phyloP scores from a whole-genome alignment of 2,888 invertebrate genomes.

The Pyrocoelia pectoralis region DNA sequence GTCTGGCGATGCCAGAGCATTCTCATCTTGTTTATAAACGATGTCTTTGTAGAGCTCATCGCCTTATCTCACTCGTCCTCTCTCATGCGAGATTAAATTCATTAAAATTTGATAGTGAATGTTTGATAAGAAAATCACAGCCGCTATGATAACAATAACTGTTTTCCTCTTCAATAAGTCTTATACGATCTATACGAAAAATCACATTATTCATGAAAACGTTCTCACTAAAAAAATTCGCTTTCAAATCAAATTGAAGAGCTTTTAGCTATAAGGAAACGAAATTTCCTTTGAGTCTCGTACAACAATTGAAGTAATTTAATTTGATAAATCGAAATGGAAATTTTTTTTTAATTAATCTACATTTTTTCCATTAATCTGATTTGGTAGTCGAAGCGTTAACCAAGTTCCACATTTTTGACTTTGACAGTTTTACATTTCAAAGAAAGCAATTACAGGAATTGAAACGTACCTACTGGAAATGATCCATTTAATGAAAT shows the following conservation, averaged over 20 bases:
- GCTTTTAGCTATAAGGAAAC: no score
- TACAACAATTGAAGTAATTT: background rate
- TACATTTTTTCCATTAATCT: background rate
- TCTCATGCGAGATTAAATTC: no score
- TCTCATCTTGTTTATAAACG: no score
- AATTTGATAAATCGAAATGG: background rate
- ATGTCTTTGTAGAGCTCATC: no score
- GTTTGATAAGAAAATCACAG: no score
- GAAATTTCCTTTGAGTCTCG: background rate
- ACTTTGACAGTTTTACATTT: constrained; percentile 8
- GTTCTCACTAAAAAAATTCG: background rate
- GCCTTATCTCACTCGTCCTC: no score
- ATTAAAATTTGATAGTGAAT: no score
- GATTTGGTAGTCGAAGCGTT: background rate
- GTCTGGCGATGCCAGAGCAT: no score
- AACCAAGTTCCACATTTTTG: constrained; percentile 1
- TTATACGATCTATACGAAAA: no score
- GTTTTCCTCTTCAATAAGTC: no score
- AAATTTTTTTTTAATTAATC: background rate
- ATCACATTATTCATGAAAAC: no score
- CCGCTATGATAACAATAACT: no score
- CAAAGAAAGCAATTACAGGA: constrained; percentile 12
- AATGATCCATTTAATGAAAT: constrained; percentile 11
- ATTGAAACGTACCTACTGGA: constrained; percentile 12
- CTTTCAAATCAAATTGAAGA: background rate